phyloP scores from a whole-genome alignment of 2,113 vertebrate genomes.

The Sprattus sprattus region DNA sequence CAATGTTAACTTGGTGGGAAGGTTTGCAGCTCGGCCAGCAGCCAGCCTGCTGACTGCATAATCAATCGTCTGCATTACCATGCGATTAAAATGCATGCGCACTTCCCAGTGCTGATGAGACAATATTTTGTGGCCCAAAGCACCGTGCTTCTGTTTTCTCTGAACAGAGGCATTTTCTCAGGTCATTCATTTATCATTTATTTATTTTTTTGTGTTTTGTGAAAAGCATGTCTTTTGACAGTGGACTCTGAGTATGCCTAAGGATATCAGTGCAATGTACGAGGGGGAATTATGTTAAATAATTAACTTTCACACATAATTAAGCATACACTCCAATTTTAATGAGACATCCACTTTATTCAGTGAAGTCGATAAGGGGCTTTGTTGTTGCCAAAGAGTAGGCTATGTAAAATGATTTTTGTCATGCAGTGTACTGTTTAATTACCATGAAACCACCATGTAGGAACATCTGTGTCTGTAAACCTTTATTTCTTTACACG shows the following conservation, averaged over 20 bases:
- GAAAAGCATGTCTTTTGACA: background rate
- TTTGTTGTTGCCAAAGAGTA: background rate
- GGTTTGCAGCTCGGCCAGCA: background rate
- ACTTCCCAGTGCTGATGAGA: background rate
- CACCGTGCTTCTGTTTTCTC: background rate
- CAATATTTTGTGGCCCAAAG: background rate
- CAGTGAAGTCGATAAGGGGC: background rate
- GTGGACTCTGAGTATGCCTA: background rate
- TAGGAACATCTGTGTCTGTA: background rate
- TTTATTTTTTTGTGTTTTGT: background rate
- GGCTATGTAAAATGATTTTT: background rate
- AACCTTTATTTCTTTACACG: background rate
- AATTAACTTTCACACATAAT: background rate
- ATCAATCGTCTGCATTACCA: conserved; percentile 2
- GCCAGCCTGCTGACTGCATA: background rate
- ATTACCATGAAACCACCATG: background rate
- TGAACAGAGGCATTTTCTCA: background rate
- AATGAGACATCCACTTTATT: background rate
- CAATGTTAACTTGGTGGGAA: background rate
- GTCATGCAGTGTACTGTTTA: background rate
- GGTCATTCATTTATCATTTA: too few species aligned
- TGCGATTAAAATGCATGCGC: conserved; percentile 6
- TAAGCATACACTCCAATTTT: background rate
- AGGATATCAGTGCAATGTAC: background rate
- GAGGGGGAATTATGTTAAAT: background rate